A percentile compares a stretch with the other conserved stretches of the same genome.
These are phyloP conservation scores for Procambarus clarkii DNA, from an alignment of 1,140 invertebrate species.

Conservation along the genomic window DNA sequence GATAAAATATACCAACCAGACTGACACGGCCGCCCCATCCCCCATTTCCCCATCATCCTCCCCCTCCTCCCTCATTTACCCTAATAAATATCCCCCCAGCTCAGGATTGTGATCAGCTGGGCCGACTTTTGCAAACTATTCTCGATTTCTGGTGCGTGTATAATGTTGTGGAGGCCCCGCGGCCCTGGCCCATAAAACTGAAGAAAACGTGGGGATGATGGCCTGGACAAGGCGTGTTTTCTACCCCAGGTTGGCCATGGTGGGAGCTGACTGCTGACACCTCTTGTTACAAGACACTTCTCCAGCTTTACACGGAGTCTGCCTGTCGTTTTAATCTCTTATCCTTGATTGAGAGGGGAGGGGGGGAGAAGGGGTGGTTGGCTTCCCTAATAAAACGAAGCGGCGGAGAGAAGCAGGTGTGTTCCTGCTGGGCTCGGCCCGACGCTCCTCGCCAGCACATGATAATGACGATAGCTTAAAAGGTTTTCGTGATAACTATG, in stretches of 20 bases:
- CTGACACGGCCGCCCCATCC: neutral
- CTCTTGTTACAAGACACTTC: constrained; percentile 10
- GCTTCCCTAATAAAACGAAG: constrained; percentile 6
- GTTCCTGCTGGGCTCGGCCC: neutral
- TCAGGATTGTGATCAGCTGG: too few species aligned
- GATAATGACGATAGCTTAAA: constrained; percentile 39
- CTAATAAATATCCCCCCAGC: too few species aligned
- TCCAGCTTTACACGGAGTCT: constrained; percentile 22
- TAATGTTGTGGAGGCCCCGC: neutral
- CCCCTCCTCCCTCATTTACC: too few species aligned
- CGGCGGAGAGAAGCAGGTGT: neutral
- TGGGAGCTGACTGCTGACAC: neutral
- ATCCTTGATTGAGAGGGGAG: neutral
- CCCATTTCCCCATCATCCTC: neutral
- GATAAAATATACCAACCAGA: neutral
- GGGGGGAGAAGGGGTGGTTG: neutral
- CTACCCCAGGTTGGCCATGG: neutral
- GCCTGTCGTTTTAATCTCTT: constrained; percentile 38
- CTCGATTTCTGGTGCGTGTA: neutral
- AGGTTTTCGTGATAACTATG: constrained; percentile 39
- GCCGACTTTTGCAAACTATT: too few species aligned
- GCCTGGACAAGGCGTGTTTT: too few species aligned
- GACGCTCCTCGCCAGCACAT: neutral
- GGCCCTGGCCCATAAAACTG: neutral
- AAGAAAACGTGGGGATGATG: too few species aligned